Percentiles rank a stretch among this genome's conserved stretches.
Conservation (phyloP, 2,113 vertebrate species). For the Salvelinus sp. region DNA sequence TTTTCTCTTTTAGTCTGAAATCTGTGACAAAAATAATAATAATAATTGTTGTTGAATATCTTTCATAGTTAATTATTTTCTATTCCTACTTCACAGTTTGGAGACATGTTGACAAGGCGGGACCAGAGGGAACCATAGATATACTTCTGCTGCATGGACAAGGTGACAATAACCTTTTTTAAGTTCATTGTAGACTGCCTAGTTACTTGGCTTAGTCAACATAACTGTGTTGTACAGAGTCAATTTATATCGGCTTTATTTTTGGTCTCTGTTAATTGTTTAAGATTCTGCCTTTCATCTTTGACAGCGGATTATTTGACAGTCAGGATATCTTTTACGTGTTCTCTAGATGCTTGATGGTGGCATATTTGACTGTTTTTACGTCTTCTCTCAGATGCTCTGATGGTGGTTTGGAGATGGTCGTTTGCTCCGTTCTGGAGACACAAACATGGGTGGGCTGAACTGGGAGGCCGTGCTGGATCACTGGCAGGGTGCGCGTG, state of each 20-base stretch:
- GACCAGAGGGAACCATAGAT: constrained; percentile 83
- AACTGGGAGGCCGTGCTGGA: constrained; percentile 94
- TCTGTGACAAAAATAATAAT: no score
- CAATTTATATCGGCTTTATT: no score
- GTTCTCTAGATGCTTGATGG: constrained; percentile 82
- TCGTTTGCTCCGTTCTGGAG: constrained; percentile 90
- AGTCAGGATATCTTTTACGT: no score
- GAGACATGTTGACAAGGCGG: constrained; percentile 91
- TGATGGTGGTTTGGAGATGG: constrained; percentile 86
- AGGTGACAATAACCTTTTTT: constrained; percentile 65
- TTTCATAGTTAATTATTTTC: neutral
- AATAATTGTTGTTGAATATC: no score
- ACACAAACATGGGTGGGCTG: constrained; percentile 87
- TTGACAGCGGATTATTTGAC: accelerated
- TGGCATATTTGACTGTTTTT: constrained; percentile 49
- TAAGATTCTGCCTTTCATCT: no score
- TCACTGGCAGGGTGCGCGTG: constrained; percentile 83
- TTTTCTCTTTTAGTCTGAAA: neutral
- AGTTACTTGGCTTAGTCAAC: no score
- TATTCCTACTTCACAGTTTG: constrained; percentile 76
- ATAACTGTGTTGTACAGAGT: no score
- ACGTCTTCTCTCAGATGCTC: constrained; percentile 76
- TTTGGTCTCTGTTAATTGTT: no score
- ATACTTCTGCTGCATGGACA: constrained; percentile 85
- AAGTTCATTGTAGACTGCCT: no score